These are phyloP conservation scores for Pilophorus perplexus DNA, from an alignment of 2,888 invertebrate genomes.

Conservation along the genomic window DNA sequence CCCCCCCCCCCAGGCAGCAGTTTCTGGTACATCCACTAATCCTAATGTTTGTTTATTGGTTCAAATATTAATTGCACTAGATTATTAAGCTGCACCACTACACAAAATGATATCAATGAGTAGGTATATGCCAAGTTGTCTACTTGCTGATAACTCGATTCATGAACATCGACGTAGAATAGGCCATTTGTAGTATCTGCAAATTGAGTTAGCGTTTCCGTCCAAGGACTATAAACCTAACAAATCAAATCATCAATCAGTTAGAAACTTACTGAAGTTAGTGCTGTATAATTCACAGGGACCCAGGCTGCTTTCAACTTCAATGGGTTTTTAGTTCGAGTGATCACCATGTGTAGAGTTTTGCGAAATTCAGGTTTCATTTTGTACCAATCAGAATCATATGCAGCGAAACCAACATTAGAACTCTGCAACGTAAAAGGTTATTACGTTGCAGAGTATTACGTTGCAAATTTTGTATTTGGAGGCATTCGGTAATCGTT, in stretches of 20 bases:
- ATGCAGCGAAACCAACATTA: neutral
- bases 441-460: no score
- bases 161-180: constrained; percentile 17
- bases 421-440: constrained; percentile 1
- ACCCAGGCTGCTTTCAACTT: neutral
- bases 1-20: no score
- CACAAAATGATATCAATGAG: no score
- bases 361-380: neutral
- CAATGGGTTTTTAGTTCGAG: neutral
- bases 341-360: constrained; percentile 7
- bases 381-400: constrained; percentile 17
- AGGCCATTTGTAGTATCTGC: constrained; percentile 10
- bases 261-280: neutral
- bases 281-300: constrained; percentile 8
- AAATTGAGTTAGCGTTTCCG: no score
- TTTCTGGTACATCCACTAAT: no score
- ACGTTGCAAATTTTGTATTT: neutral
- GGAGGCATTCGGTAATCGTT: no score
- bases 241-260: neutral
- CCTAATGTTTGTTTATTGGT: no score
- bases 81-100: no score
- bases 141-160: neutral
- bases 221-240: neutral
- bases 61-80: no score
- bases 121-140: no score